Percentiles rank a stretch among this genome's conserved stretches.
phyloP scores from a whole-genome alignment of 2,113 vertebrate genomes.

The Tachysurus vachellii region DNA sequence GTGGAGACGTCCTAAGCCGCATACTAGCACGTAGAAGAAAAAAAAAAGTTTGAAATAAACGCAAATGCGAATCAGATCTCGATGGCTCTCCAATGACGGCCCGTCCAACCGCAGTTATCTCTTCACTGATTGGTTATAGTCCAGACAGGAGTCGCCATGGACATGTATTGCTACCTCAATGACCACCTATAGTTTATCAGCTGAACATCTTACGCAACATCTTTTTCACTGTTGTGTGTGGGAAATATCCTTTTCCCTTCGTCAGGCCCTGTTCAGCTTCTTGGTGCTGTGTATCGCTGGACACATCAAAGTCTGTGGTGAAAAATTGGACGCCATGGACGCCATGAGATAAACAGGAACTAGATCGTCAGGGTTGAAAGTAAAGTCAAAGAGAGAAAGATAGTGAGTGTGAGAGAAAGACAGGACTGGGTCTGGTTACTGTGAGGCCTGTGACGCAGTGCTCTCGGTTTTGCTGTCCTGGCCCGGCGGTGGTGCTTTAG shows the following conservation, averaged over 20 bases:
- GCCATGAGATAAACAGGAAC: constrained; percentile 33
- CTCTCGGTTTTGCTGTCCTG: constrained; percentile 96
- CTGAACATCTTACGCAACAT: constrained; percentile 14
- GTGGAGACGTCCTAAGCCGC: constrained; percentile 31
- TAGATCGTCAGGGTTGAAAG: constrained; percentile 55
- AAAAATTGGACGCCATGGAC: constrained; percentile 23
- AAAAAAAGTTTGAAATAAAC: constrained; percentile 61
- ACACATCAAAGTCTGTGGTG: constrained; percentile 3
- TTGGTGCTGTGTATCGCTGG: neutral
- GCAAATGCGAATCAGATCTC: constrained; percentile 63
- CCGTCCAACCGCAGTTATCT: constrained; percentile 45
- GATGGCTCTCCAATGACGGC: constrained; percentile 55
- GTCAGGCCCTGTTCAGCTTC: constrained; percentile 32
- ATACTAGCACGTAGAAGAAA: neutral
- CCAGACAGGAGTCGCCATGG: constrained; percentile 42
- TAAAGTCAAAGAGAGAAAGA: constrained; percentile 50
- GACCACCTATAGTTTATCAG: constrained; percentile 30
- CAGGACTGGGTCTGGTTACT: constrained; percentile 70
- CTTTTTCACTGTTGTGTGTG: neutral
- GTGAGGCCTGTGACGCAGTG: constrained; percentile 91
- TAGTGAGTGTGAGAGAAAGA: neutral
- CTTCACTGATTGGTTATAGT: constrained; percentile 41
- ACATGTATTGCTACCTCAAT: constrained; percentile 41
- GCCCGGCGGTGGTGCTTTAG: constrained; percentile 85
- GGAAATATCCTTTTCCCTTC: constrained; percentile 21